Conservation (phyloP, 2,888 invertebrate genomes). For the Coenonympha glycerion region DNA sequence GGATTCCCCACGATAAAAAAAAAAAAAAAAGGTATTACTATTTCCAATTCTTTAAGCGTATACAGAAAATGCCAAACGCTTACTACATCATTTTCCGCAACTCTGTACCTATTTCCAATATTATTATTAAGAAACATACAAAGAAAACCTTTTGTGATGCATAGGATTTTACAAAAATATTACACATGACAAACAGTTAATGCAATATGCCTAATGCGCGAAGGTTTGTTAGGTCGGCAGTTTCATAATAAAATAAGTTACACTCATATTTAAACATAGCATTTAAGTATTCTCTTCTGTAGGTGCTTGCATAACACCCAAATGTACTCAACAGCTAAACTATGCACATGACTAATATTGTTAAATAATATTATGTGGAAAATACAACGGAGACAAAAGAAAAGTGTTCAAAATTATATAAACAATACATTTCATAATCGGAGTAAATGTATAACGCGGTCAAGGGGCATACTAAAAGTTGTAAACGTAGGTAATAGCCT, state of each 20-base stretch:
- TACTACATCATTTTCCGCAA: no score
- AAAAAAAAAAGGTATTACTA: no score
- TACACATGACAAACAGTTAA: not conserved
- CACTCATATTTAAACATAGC: constrained; percentile 2
- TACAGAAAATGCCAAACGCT: no score
- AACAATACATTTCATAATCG: not conserved
- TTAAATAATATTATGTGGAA: not conserved
- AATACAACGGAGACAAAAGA: not conserved
- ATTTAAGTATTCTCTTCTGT: constrained; percentile 4
- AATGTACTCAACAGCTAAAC: constrained; percentile 14
- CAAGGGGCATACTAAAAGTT: no score
- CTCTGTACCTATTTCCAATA: not conserved
- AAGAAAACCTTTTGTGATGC: not conserved
- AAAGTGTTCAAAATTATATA: not conserved
- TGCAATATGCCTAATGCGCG: constrained; percentile 5
- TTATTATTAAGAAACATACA: not conserved
- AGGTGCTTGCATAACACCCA: constrained; percentile 11
- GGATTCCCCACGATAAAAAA: no score
- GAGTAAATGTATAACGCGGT: not conserved
- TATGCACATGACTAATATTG: constrained; percentile 12
- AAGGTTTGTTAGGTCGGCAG: constrained; percentile 1
- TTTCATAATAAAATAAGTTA: constrained; percentile 13
- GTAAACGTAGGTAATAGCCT: no score
- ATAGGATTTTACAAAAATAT: not conserved
- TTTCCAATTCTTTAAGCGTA: no score